Conservation (phyloP, 1,140 invertebrate genomes). For the Propsilocerus akamusi region DNA sequence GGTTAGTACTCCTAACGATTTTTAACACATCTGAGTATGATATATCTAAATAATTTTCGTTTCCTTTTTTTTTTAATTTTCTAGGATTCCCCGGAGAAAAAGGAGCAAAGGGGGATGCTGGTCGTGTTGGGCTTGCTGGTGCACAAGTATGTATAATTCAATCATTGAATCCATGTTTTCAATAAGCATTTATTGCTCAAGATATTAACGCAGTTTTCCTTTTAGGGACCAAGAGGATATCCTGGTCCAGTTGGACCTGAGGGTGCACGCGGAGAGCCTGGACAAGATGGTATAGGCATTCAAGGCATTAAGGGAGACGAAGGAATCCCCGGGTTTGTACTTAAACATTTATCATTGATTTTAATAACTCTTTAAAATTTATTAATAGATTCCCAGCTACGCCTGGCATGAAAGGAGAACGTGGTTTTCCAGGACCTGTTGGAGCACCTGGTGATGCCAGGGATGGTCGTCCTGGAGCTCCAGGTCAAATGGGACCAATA, state of each 20-base stretch:
- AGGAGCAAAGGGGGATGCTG: conserved; percentile 20
- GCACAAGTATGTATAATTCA: conserved; percentile 41
- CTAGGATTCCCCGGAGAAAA: conserved; percentile 17
- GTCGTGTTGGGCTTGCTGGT: conserved; percentile 28
- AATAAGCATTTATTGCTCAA: too few relatives aligned
- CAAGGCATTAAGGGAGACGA: conserved; percentile 49
- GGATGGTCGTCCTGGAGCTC: conserved; percentile 50
- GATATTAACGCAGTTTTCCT: too few relatives aligned
- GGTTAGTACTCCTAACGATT: too few relatives aligned
- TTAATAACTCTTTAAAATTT: conserved; percentile 6
- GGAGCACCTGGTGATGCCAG: conserved; percentile 65
- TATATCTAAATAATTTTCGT: too few relatives aligned
- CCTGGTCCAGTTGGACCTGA: conserved; percentile 40
- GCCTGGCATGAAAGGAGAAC: conserved; percentile 66
- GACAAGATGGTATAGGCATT: conserved; percentile 26
- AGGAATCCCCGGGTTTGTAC: conserved; percentile 34
- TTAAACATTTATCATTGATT: conserved; percentile 5
- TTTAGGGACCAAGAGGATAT: conserved; percentile 30
- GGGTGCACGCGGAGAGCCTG: conserved; percentile 37
- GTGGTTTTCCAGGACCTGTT: conserved; percentile 48
- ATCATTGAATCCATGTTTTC: conserved; percentile 30
- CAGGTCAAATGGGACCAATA: conserved; percentile 34
- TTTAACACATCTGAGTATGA: too few relatives aligned
- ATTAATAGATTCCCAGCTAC: conserved; percentile 33
- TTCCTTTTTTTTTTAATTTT: too few relatives aligned